Evolutionary conservation across 2,888 invertebrate genomes (phyloP).

Genomic region (Erpobdella octoculata): DNA sequence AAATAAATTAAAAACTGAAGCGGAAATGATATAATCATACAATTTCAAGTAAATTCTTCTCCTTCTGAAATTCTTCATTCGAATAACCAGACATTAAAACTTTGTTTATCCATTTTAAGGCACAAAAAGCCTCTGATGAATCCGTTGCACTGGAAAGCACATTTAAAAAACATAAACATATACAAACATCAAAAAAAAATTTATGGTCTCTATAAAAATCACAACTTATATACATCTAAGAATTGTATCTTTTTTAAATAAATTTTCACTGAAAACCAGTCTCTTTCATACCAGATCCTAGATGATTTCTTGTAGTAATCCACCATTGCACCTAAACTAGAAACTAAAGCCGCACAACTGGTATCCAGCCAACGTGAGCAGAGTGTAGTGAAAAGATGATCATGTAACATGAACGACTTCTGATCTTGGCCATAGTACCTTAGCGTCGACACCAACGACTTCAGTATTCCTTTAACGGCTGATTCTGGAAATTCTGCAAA

Average conservation of each 20-base stretch:
- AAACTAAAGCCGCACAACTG: slow-evolving; percentile 64
- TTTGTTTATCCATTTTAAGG: neutral
- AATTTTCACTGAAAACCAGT: no score
- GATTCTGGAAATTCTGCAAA: slow-evolving; percentile 68
- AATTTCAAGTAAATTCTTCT: neutral
- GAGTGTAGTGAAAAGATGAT: slow-evolving; percentile 63
- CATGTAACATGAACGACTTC: slow-evolving; percentile 68
- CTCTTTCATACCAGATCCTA: neutral
- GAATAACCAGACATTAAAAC: neutral
- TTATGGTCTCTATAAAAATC: no score
- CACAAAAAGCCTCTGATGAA: neutral
- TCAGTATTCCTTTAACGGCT: slow-evolving; percentile 70
- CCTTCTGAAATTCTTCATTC: neutral
- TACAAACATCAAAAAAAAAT: neutral
- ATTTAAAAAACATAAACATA: neutral
- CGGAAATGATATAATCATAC: neutral
- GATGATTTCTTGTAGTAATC: slow-evolving; percentile 43
- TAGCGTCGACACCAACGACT: slow-evolving; percentile 67
- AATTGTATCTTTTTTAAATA: no score
- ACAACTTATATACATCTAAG: no score
- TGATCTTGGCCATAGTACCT: slow-evolving; percentile 69
- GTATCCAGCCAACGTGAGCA: slow-evolving; percentile 63
- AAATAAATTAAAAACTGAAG: neutral
- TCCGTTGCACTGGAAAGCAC: neutral
- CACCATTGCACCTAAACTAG: slow-evolving; percentile 62